Conservation (phyloP, 2,113 vertebrate species). For the Neopipo cinnamomea region DNA sequence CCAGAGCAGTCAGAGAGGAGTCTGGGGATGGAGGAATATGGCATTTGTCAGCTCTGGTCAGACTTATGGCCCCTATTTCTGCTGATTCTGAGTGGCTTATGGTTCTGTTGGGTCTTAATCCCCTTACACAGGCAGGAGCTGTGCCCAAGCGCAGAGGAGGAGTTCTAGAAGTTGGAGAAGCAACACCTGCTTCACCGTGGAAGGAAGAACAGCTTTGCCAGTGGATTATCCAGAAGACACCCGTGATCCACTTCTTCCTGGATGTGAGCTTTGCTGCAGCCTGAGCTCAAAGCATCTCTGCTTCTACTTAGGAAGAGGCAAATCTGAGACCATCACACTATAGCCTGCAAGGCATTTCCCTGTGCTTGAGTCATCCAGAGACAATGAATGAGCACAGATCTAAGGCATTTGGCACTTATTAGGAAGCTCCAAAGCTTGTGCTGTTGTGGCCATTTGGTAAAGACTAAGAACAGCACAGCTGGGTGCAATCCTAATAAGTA, state of each 20-base stretch:
- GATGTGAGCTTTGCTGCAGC: not conserved
- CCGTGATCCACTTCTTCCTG: not conserved
- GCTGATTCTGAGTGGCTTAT: not conserved
- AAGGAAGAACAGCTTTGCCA: not conserved
- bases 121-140: not conserved
- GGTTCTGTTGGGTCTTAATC: not conserved
- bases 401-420: not conserved
- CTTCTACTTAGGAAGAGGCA: not conserved
- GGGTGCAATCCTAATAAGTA: not conserved
- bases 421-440: not conserved
- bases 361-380: not conserved
- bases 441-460: not conserved
- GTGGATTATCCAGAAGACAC: not conserved
- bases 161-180: not conserved
- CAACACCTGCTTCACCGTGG: rapidly evolving
- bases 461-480: not conserved
- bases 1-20: not conserved
- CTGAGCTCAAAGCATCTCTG: not conserved
- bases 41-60: not conserved
- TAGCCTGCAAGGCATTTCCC: not conserved
- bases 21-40: not conserved
- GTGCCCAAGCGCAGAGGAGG: not conserved
- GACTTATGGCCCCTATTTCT: not conserved
- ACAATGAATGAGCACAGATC: not conserved
- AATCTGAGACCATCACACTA: not conserved